Evolutionary conservation across 2,888 invertebrate genomes (phyloP).

Genomic region (Bellardia bayeri): DNA sequence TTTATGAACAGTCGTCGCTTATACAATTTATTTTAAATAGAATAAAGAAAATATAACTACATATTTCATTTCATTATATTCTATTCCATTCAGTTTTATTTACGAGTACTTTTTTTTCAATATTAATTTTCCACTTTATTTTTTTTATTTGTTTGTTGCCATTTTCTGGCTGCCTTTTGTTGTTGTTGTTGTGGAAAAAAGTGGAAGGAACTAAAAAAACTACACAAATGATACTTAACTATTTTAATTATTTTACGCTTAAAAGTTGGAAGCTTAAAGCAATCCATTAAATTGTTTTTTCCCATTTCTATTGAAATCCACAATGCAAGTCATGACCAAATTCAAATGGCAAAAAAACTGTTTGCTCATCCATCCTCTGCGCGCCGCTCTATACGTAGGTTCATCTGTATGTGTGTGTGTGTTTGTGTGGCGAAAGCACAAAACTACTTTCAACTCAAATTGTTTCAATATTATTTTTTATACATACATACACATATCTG

Average conservation of each 20-base stretch:
- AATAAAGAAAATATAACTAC: background rate
- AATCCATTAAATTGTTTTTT: conserved; percentile 60
- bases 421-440: background rate
- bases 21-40: background rate
- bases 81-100: background rate
- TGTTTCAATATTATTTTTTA: conserved; percentile 41
- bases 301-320: conserved; percentile 35
- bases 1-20: too few relatives aligned
- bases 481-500: background rate
- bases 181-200: conserved; percentile 5
- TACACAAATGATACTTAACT: conserved; percentile 47
- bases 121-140: conserved; percentile 41
- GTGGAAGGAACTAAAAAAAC: background rate
- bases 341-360: conserved; percentile 9
- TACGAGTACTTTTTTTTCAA: background rate
- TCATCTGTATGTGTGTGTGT: background rate
- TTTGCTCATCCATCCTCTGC: background rate
- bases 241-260: conserved; percentile 67
- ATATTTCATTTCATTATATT: conserved; percentile 29
- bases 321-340: conserved; percentile 41
- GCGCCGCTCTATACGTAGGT: background rate
- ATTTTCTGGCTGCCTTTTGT: background rate
- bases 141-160: conserved; percentile 28
- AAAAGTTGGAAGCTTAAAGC: conserved; percentile 67
- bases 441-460: conserved; percentile 22